These are phyloP conservation scores for Falco peregrinus DNA, from an alignment of 2,797 vertebrate species.

Conservation along the genomic window DNA sequence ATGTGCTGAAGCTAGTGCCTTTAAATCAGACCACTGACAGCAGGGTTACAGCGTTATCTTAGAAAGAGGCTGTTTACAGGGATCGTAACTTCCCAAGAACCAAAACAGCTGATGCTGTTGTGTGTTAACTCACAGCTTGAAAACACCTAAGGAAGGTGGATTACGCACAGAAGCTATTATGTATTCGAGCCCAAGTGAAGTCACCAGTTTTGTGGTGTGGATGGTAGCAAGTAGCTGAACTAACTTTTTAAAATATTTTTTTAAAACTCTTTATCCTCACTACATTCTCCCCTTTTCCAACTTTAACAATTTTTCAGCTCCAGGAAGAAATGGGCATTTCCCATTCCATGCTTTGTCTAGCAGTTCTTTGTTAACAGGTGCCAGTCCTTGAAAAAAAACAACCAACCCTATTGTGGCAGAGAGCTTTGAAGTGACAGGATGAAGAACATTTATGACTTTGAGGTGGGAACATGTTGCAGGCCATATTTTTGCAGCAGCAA, in stretches of 20 bases:
- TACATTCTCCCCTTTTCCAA: not conserved
- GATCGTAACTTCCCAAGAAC: not conserved
- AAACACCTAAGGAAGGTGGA: not conserved
- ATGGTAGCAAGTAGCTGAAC: not conserved
- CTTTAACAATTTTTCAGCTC: not conserved
- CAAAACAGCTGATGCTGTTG: rapidly evolving
- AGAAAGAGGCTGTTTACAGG: not conserved
- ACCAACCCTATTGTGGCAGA: not conserved
- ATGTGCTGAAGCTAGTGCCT: not conserved
- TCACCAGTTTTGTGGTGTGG: not conserved
- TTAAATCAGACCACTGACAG: not conserved
- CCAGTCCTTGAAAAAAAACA: not conserved
- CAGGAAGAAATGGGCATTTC: not conserved
- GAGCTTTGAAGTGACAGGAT: not conserved
- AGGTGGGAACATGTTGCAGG: not conserved
- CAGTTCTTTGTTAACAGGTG: not conserved
- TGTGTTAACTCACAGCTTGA: not conserved
- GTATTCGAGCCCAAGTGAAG: not conserved
- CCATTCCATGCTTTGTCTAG: not conserved
- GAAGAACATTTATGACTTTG: not conserved
- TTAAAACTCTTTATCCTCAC: not conserved
- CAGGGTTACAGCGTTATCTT: not conserved
- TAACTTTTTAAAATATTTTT: not conserved
- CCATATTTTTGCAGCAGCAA: not conserved
- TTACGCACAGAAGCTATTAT: not conserved